Base-by-base conservation (phyloP, 2,113 vertebrate genomes). In the Procavia capensis region DNA sequence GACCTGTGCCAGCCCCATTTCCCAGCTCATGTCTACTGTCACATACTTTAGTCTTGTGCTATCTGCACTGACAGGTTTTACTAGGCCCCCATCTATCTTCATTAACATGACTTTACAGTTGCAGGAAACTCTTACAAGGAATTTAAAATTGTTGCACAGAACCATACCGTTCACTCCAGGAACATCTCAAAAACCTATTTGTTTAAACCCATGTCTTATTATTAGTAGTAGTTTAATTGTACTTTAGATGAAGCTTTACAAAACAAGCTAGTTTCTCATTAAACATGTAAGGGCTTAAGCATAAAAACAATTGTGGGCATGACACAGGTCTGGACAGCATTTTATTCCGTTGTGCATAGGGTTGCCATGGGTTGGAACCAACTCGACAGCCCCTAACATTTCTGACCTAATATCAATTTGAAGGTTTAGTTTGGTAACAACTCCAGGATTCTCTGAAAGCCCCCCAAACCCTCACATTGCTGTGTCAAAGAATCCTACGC, bases 391-490 rank as follows among this genome's bases (percentile, higher is more conserved):
- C n/a, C n/a, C n/a, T n/a, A n/a, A n/a, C n/a, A n/a, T 39, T 72
- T 70, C 66, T 72, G 70, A 72, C 41, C 10, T 72, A 39, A n/a
- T 41, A 61, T 36, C 24, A 45, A 20, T 85, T 72, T 74, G 64
- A 90, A 68, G 54, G 90, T 47, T 78, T 43, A 88, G 9, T 82
- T 68, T 86, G 68, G 64, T 54, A 86, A 93, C 43, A 64, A 57
- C 31, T 68, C 36, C 10, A 93, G 79, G 64, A 78, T 11, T 64
- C 13, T 83, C 50, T 85, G 72, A 80, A 79, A 80, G 47, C 8
- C 29, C 25, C n/a, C 7, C 14, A 81, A 79, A 47, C 4, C n/a
- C 16, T 82, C 13, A 45, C 9, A 7, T 88, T 87, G 63, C 27
- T 63, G 6, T 19, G 31, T 72, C 82, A 14, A 64, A 54, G 25